phyloP scores from a whole-genome alignment of 2,888 invertebrate species.

The Napeogenes sylphis region DNA sequence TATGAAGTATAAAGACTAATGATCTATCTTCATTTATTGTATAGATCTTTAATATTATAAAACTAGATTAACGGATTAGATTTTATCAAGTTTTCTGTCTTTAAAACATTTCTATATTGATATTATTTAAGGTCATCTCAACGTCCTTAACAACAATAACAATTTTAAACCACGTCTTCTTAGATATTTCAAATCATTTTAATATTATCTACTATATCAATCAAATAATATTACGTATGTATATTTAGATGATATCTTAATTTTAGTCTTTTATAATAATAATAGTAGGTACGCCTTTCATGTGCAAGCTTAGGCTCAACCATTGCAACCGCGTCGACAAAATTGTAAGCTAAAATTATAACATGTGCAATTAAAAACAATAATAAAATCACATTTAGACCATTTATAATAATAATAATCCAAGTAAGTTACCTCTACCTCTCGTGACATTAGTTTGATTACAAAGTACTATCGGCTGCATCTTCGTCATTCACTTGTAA shows the following conservation, averaged over 20 bases:
- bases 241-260: constrained; percentile 23
- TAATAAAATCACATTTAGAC: too few species aligned
- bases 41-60: constrained; percentile 8
- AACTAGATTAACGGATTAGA: neutral
- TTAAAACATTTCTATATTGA: neutral
- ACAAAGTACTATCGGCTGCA: neutral
- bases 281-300: constrained; percentile 42
- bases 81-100: constrained; percentile 9
- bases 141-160: neutral
- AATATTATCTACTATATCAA: constrained; percentile 18
- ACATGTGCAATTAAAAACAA: too few species aligned
- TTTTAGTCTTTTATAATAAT: constrained; percentile 28
- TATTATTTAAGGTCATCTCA: neutral
- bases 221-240: constrained; percentile 20
- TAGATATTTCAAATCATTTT: neutral
- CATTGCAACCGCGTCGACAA: constrained; percentile 34
- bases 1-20: constrained; percentile 5
- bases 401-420: too few species aligned
- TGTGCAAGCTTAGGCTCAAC: constrained; percentile 66
- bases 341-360: constrained; percentile 4
- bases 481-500: constrained; percentile 40
- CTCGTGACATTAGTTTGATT: neutral
- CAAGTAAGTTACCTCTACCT: too few species aligned
- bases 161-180: neutral
- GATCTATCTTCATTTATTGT: constrained; percentile 15